phyloP scores from a whole-genome alignment of 2,888 invertebrate species.

The Agriopis marginaria region DNA sequence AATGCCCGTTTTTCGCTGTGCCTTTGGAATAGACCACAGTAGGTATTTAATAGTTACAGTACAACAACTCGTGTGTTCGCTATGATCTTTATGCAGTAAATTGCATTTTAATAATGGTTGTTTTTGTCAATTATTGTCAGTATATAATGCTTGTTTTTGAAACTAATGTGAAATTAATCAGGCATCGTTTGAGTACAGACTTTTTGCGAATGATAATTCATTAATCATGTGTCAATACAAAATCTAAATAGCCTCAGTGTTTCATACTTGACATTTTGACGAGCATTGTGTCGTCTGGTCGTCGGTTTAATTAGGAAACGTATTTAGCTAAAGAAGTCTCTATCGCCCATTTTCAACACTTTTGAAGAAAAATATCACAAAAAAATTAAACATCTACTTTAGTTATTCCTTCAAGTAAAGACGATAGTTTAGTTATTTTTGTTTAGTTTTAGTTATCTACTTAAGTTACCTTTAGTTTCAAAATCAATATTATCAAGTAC shows the following conservation, averaged over 20 bases:
- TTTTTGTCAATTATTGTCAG: neutral
- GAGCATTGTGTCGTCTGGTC: neutral
- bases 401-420: no score
- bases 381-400: no score
- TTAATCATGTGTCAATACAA: neutral
- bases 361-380: no score
- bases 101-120: constrained; percentile 1
- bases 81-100: constrained; percentile 2
- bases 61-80: neutral
- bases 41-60: neutral
- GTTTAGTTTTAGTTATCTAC: no score
- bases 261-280: neutral
- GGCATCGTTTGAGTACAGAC: neutral
- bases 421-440: no score
- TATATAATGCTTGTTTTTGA: neutral
- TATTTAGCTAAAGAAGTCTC: no score
- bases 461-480: no score
- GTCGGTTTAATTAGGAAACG: no score
- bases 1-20: no score
- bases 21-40: no score
- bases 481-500: no score
- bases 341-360: no score
- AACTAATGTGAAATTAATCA: constrained; percentile 10
- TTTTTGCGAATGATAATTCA: neutral
- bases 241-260: neutral